phyloP scores from a whole-genome alignment of 2,113 vertebrate genomes.

The Thymallus thymallus region DNA sequence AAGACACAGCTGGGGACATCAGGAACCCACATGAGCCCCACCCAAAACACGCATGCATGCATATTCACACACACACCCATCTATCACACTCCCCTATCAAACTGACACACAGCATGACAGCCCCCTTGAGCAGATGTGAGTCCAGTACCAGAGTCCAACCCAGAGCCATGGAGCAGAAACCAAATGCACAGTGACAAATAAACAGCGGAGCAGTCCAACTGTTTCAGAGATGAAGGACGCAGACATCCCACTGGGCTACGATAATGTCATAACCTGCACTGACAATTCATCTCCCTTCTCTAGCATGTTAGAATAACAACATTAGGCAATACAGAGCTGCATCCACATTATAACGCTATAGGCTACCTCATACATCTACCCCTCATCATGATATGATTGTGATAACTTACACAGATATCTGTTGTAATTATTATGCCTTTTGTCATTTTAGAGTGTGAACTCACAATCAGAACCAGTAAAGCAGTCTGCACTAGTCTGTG shows the following conservation, averaged over 20 bases:
- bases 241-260: neutral
- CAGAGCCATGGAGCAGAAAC: constrained; percentile 6
- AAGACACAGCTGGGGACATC: neutral
- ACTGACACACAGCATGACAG: neutral
- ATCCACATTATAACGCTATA: too few relatives aligned
- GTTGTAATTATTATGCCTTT: too few relatives aligned
- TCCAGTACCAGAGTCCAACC: neutral
- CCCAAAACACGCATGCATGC: neutral
- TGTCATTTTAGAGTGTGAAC: too few relatives aligned
- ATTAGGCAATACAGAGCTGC: neutral
- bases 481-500: too few relatives aligned
- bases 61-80: neutral
- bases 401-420: too few relatives aligned
- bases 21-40: neutral
- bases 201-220: neutral
- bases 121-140: constrained; percentile 9
- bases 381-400: too few relatives aligned
- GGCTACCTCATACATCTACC: too few relatives aligned
- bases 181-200: constrained; percentile 12
- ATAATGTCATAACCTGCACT: neutral
- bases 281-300: constrained; percentile 1
- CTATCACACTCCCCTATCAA: too few relatives aligned
- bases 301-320: neutral
- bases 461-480: too few relatives aligned
- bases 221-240: neutral